A percentile compares a stretch with the other conserved stretches of the same genome.
These are phyloP conservation scores for Cephalopterus ornatus DNA, from an alignment of 2,113 vertebrate genomes.

Conservation along the genomic window DNA sequence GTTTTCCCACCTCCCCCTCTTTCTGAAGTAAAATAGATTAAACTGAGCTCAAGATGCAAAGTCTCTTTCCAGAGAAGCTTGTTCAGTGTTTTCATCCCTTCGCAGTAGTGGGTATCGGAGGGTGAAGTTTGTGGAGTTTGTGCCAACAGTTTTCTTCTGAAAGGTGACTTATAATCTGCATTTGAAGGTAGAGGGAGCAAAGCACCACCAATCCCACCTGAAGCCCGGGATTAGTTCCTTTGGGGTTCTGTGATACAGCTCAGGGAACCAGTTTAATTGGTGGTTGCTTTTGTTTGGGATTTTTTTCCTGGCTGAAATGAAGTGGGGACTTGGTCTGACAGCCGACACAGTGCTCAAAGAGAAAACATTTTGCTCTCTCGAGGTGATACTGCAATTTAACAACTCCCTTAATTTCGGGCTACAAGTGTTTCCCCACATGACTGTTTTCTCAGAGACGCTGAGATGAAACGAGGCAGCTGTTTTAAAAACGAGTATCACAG, in stretches of 20 bases:
- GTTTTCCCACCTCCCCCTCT: neutral
- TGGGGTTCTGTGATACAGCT: neutral
- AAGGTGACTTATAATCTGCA: accelerated
- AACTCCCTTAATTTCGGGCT: neutral
- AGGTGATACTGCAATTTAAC: neutral
- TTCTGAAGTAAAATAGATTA: neutral
- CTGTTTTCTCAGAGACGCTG: neutral
- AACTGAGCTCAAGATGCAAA: neutral
- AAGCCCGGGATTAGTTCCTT: neutral
- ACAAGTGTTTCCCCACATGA: neutral
- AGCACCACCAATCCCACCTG: neutral
- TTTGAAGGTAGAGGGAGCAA: neutral
- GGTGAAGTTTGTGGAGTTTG: neutral
- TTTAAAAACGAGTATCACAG: neutral
- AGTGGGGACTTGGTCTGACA: neutral
- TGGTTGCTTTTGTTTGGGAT: neutral
- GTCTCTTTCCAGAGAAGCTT: neutral
- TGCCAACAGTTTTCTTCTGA: neutral
- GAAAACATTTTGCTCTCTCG: neutral
- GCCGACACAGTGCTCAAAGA: neutral
- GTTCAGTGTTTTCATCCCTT: neutral
- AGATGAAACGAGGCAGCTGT: neutral
- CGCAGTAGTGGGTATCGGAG: neutral
- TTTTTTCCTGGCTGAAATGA: neutral
- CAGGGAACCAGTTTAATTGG: neutral